Evolutionary conservation across 2,113 vertebrate species (phyloP).

Genomic region (Ramphastos sulfuratus): DNA sequence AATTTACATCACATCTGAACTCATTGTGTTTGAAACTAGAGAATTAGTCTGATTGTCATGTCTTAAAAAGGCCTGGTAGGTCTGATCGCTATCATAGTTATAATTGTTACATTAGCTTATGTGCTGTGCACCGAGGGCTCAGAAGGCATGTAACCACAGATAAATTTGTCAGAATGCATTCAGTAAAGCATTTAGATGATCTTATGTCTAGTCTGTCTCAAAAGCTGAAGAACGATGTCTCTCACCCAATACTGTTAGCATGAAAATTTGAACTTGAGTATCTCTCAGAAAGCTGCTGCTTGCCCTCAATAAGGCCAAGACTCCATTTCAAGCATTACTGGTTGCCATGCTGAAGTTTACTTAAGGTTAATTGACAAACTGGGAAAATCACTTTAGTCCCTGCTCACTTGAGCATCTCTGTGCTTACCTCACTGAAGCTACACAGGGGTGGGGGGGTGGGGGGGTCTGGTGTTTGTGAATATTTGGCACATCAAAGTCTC

Average conservation of each 20-base stretch:
- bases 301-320: background rate
- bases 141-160: background rate
- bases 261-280: background rate
- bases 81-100: background rate
- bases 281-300: background rate
- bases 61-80: slow-evolving; percentile 5
- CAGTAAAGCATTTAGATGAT: slow-evolving; percentile 2
- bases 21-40: background rate
- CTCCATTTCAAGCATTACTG: background rate
- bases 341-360: background rate
- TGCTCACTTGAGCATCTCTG: background rate
- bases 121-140: background rate
- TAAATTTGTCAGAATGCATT: background rate
- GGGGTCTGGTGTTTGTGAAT: no score
- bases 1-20: background rate
- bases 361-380: background rate
- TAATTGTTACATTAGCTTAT: background rate
- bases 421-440: background rate
- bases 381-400: background rate
- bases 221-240: background rate
- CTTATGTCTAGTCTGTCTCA: background rate
- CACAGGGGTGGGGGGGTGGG: no score
- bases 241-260: background rate
- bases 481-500: background rate
- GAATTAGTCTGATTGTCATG: slow-evolving; percentile 1